Base-by-base conservation (phyloP, 2,888 invertebrate genomes). In the Eutolmus rufibarbis region DNA sequence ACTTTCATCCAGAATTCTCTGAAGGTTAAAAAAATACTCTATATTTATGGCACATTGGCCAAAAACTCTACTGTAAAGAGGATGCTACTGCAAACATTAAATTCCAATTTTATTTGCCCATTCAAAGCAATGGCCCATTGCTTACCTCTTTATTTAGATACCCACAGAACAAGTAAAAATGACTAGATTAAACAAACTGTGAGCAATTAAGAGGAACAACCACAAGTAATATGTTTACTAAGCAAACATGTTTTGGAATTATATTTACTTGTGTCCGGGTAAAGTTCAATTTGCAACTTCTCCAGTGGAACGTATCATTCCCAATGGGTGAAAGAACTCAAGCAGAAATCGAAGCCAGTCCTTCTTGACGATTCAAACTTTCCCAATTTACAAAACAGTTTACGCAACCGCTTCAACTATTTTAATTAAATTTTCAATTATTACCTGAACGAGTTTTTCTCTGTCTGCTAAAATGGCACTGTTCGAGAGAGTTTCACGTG, bases 361-460 rank as follows among this genome's bases (percentile, higher is more conserved):
- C 56, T 76, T 37, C 56, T 51, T 34, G 12, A n/a, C 31, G 51
- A 46, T 46, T 23, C 56, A 56, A 37, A 81, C 81, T 81, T 81
- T 81, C 81, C n/a, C 81, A 81, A 81, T 81, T 81, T 31, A 56
- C 81, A 81, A 81, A 81, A 81, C 56, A 43, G 28, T 51, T 81
- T 81, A 56, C 81, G 81, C 57, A 82, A 82, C 57, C 9, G 40
- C 40, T 34, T n/a, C 14, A 81, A 66, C 34, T 51, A 57, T 57
- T 82, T 82, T 66, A 82, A 82, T 82, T 57, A 82, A 57, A 57
- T 82, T 82, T 82, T 82, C 57, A 57, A n/a, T 66, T 31, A 23
- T 82, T 57, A 57, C 79, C 14, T 82, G 31, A 34, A 66, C 82
- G 37, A 37, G 37, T 56, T 82, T 82, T 28, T 40, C 19, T 14